Conservation (phyloP, 2,888 invertebrate species). For the Drosophila rubida region DNA sequence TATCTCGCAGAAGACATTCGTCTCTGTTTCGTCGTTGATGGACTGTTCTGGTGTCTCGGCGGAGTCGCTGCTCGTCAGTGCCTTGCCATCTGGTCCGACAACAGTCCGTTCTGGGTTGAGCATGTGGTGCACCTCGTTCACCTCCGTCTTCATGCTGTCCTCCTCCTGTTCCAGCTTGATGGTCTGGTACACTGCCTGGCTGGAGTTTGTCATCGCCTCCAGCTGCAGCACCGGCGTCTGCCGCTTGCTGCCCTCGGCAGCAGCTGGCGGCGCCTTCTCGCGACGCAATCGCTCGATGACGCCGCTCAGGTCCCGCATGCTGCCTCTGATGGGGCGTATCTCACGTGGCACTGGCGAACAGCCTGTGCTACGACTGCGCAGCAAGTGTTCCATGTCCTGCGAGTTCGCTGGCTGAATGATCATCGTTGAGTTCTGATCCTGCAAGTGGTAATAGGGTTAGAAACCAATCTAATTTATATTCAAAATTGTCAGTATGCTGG, state of each 20-base stretch:
- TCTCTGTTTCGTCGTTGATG: conserved; percentile 59
- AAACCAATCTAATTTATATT: too few relatives aligned
- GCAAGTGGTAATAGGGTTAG: not conserved
- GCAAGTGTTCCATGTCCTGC: conserved; percentile 65
- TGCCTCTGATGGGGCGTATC: conserved; percentile 53
- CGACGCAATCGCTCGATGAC: conserved; percentile 86
- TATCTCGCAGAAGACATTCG: conserved; percentile 78
- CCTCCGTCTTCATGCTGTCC: conserved; percentile 87
- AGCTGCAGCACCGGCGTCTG: conserved; percentile 75
- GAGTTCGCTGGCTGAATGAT: conserved; percentile 78
- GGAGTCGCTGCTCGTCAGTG: conserved; percentile 76
- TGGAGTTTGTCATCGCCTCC: conserved; percentile 86
- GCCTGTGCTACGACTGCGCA: conserved; percentile 77
- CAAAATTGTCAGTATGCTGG: conserved; percentile 18
- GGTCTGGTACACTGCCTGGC: conserved; percentile 89
- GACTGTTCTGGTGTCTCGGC: conserved; percentile 59
- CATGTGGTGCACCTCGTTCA: conserved; percentile 87
- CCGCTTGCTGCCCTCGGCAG: not conserved
- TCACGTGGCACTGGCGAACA: conserved; percentile 74
- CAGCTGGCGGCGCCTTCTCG: conserved; percentile 54
- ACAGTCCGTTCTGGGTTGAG: conserved; percentile 86
- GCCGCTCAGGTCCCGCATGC: conserved; percentile 86
- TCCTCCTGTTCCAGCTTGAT: conserved; percentile 84
- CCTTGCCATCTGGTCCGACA: conserved; percentile 89
- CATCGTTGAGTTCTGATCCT: conserved; percentile 72